Conservation (phyloP, 2,797 vertebrate genomes). For the Emydoidea blandingii region DNA sequence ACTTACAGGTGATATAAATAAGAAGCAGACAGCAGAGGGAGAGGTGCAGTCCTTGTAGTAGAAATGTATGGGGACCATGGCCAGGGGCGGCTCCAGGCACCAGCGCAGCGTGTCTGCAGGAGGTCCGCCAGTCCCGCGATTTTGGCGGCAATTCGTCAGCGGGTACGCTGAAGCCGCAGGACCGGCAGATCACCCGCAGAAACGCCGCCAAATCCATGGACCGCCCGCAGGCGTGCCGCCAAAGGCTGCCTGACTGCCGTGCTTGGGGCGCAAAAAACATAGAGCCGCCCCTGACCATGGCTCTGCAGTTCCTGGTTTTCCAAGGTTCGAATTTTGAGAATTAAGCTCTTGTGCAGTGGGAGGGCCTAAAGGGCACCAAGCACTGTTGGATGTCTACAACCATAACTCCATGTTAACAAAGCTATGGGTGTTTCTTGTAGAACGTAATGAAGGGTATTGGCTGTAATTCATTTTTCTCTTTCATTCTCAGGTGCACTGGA, state of each 20-base stretch:
- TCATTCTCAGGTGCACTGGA: constrained; percentile 90
- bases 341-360: background rate
- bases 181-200: too few species aligned
- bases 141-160: too few species aligned
- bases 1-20: too few species aligned
- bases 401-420: accelerated
- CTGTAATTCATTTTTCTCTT: background rate
- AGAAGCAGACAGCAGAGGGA: background rate
- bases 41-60: background rate
- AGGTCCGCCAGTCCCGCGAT: too few species aligned
- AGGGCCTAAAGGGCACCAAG: background rate
- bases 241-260: too few species aligned
- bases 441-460: accelerated
- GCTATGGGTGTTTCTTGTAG: background rate
- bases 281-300: too few species aligned
- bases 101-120: too few species aligned
- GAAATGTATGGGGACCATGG: background rate
- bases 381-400: background rate
- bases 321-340: background rate
- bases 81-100: too few species aligned
- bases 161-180: too few species aligned
- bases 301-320: background rate
- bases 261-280: too few species aligned
- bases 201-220: too few species aligned
- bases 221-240: too few species aligned